Evolutionary conservation across 1,140 invertebrate genomes (phyloP), one percentile per base, ranked within the genome.

Genomic region (Sarcophaga bullata): DNA sequence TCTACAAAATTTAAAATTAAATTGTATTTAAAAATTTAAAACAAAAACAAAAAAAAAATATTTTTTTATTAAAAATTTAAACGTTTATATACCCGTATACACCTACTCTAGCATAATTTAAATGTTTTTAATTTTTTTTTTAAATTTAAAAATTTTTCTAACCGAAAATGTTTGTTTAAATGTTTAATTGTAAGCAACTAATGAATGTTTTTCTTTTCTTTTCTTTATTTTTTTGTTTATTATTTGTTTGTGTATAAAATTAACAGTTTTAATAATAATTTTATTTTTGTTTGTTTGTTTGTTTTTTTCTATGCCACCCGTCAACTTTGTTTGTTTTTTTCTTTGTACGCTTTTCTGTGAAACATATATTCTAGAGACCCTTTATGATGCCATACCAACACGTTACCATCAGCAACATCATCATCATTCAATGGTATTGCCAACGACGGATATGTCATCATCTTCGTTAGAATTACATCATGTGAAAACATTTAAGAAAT

Each of bases 301-400:
- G 19, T 50, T 78, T 50, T 78, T 49, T 50, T 50, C 17, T 78
- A 17, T 78, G 9, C 49, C 75, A 17, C 75, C 49, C 75, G 75
- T 52, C 50, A 52, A 50, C 48, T 78, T 76, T 75, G 7, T 73
- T 76, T 76, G 4, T 37, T 37, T 37, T 37, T 37, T 37, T 37
- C 25, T 37, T 25, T 72, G n/a, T 19, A 25, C 37, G 19, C 37
- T 17, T 72, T 72, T 72, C 62, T 72, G 17, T 72, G 25, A 37
- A 37, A 37, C 4, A 37, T 37, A 37, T 49, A 58, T n/a, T 49
- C 19, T 52, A 78, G 75, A 78, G 49, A 78, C 75, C 75, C 75
- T 78, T 78, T 78, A 78, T 25, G 75, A 78, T 78, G 75, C 75
- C 75, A 78, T 78, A 78, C 75, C 75, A 78, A 50, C 75, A 78